A percentile compares a stretch with the other conserved stretches of the same genome.
phyloP scores from a whole-genome alignment of 1,140 invertebrate species.

The Propsilocerus akamusi region DNA sequence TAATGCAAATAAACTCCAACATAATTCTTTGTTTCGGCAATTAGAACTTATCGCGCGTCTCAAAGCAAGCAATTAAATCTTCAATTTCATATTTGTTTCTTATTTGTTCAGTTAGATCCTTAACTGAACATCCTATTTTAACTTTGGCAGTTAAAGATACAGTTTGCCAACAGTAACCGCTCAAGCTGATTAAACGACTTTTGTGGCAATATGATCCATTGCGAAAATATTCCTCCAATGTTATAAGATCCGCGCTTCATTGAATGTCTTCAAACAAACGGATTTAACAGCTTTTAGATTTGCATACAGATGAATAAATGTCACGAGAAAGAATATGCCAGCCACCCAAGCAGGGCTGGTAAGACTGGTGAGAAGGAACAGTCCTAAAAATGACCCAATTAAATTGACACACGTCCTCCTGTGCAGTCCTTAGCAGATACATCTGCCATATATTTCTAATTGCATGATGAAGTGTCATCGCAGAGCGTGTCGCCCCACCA shows the following conservation, averaged over 20 bases:
- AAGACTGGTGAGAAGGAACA: conserved; percentile 55
- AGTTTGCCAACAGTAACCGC: conserved; percentile 33
- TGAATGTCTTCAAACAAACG: conserved; percentile 55
- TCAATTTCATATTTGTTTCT: conserved; percentile 16
- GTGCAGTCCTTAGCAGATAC: conserved; percentile 90
- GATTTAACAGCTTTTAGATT: conserved; percentile 73
- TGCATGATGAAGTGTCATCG: conserved; percentile 84
- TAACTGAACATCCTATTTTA: conserved; percentile 15
- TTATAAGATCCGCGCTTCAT: conserved; percentile 50
- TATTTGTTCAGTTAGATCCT: conserved; percentile 16
- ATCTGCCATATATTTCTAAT: conserved; percentile 71
- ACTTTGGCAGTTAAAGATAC: conserved; percentile 24
- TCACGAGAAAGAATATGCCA: conserved; percentile 46
- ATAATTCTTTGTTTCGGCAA: conserved; percentile 19
- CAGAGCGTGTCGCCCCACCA: conserved; percentile 76
- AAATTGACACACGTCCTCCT: conserved; percentile 92
- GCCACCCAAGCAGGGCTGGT: conserved; percentile 28
- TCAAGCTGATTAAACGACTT: conserved; percentile 34
- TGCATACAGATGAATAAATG: conserved; percentile 61
- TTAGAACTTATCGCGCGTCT: conserved; percentile 24
- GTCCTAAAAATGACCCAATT: conserved; percentile 54
- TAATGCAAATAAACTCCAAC: conserved; percentile 23
- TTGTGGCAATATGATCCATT: conserved; percentile 27
- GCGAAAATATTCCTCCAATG: conserved; percentile 39
- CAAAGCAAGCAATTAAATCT: conserved; percentile 27